Evolutionary conservation across 1,140 invertebrate species (phyloP).

Genomic region (Anastrepha ludens): DNA sequence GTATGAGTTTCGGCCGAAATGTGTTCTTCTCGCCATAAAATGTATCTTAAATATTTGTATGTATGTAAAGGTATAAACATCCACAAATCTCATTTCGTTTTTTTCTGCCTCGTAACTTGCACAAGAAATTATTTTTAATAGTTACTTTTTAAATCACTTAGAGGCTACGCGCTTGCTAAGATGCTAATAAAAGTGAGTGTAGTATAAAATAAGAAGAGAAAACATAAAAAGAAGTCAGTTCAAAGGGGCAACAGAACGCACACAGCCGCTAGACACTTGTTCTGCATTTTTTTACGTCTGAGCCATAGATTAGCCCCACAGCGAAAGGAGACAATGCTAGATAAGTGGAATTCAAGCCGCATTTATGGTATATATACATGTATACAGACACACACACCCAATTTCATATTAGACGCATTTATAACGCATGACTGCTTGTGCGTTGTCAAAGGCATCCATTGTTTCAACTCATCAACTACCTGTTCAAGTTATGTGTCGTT

Average conservation of each 20-base stretch:
- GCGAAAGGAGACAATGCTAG: neutral
- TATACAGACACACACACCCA: neutral
- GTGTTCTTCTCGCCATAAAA: no score
- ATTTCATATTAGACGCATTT: no score
- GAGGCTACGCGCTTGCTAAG: neutral
- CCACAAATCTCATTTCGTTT: neutral
- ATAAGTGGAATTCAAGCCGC: neutral
- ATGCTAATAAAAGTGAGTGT: neutral
- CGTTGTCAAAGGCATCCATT: constrained; percentile 24
- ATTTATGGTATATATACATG: neutral
- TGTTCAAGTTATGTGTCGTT: neutral
- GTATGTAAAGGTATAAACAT: neutral
- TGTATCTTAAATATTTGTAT: no score
- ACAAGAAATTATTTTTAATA: neutral
- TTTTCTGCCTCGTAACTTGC: neutral
- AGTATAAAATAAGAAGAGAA: neutral
- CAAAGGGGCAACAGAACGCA: no score
- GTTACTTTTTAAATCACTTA: neutral
- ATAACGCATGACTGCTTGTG: no score
- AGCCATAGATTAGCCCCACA: constrained; percentile 2
- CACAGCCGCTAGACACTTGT: neutral
- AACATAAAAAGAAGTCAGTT: neutral
- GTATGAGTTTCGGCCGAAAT: no score
- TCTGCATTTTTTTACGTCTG: neutral
- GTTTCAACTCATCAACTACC: constrained; percentile 27